A percentile compares a stretch with the other conserved stretches of the same genome.
Conservation (phyloP, 2,113 vertebrate genomes). For the Dicrurus megarhynchus region DNA sequence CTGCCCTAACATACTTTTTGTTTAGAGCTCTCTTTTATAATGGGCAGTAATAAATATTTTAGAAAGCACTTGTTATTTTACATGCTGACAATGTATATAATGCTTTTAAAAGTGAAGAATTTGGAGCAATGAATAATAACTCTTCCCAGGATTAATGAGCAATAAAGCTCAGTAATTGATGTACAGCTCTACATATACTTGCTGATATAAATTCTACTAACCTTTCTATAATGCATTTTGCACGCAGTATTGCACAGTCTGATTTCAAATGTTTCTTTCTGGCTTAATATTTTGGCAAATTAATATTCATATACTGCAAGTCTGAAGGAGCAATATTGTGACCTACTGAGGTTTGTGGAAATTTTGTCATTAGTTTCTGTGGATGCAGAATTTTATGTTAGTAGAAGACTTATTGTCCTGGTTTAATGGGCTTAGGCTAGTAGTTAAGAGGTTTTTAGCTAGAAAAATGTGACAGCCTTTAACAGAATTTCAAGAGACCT, state of each 20-base stretch:
- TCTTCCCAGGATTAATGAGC: not conserved
- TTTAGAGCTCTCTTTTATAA: not conserved
- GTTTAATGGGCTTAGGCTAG: not conserved
- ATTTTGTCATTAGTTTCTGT: not conserved
- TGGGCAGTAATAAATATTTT: not conserved
- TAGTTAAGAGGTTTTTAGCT: not conserved
- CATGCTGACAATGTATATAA: not conserved
- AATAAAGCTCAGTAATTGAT: not conserved
- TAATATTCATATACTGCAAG: not conserved
- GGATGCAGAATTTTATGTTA: not conserved
- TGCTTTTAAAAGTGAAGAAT: not conserved
- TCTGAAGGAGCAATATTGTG: not conserved
- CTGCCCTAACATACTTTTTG: not conserved
- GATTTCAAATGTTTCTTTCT: not conserved
- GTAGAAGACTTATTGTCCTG: not conserved
- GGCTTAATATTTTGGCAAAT: not conserved
- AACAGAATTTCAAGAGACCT: not conserved
- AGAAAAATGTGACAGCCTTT: not conserved
- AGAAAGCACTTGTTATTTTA: not conserved
- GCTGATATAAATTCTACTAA: not conserved
- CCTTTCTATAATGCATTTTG: not conserved
- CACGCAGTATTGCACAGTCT: not conserved
- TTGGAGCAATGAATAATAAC: not conserved
- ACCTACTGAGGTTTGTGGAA: not conserved
- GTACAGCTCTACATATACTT: not conserved